Percentiles rank a stretch among this genome's conserved stretches.
These are phyloP conservation scores for Caenorhabditis sp. DNA, from an alignment of 2,888 invertebrate genomes.

Conservation along the genomic window DNA sequence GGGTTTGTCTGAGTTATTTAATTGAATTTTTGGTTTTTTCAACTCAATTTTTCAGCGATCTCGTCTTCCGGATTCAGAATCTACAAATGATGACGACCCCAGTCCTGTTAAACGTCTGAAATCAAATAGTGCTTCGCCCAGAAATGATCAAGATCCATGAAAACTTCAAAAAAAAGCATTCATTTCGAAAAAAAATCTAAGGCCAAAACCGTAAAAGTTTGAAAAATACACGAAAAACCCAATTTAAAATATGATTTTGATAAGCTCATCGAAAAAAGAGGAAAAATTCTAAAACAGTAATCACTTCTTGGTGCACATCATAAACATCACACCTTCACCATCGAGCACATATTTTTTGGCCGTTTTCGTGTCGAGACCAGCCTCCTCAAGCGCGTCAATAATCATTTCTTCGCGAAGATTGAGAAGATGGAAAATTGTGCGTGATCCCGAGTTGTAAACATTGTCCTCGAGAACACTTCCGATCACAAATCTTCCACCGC, in stretches of 20 bases:
- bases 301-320: constrained; percentile 55
- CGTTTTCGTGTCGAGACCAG: constrained; percentile 47
- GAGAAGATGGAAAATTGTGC: constrained; percentile 61
- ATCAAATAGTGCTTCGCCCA: not conserved
- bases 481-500: constrained; percentile 61
- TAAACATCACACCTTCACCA: constrained; percentile 63
- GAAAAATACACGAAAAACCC: constrained; percentile 23
- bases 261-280: not conserved
- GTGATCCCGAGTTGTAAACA: constrained; percentile 59
- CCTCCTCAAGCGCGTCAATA: constrained; percentile 44
- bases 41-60: not conserved
- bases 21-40: too few relatives aligned
- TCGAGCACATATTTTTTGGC: constrained; percentile 55
- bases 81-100: not conserved
- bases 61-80: not conserved
- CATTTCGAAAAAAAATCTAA: not conserved
- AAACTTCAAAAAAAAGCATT: not conserved
- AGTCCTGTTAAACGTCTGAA: not conserved
- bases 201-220: constrained; percentile 1
- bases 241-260: constrained; percentile 6
- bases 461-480: constrained; percentile 66
- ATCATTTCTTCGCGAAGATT: constrained; percentile 55
- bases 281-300: not conserved
- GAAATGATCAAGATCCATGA: not conserved
- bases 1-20: too few relatives aligned